Evolutionary conservation across 2,888 invertebrate genomes (phyloP).

Genomic region (Strigamia maritima): DNA sequence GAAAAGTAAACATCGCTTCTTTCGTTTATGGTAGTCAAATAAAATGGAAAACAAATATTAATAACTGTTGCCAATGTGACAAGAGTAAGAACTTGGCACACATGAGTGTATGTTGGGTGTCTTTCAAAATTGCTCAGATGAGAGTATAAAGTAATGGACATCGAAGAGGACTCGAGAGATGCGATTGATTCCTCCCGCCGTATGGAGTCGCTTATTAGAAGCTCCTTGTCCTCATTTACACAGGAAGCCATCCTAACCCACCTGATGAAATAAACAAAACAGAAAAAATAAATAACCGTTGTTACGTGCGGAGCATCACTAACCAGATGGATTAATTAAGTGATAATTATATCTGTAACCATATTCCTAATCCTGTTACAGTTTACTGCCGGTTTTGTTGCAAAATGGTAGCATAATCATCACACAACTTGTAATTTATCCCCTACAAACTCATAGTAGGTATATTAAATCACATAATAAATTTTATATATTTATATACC

Average conservation of each 20-base stretch:
- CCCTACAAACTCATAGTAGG: too few relatives aligned
- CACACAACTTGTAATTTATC: too few relatives aligned
- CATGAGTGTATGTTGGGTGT: constrained; percentile 16
- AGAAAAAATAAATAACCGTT: not conserved
- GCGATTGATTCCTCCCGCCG: not conserved
- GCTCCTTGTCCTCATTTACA: constrained; percentile 3
- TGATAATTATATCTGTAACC: too few relatives aligned
- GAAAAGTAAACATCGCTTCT: constrained; percentile 40
- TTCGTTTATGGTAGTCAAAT: constrained; percentile 31
- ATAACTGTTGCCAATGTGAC: constrained; percentile 31
- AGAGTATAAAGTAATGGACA: not conserved
- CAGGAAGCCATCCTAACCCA: not conserved
- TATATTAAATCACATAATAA: too few relatives aligned
- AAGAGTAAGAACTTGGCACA: constrained; percentile 4
- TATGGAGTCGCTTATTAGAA: not conserved
- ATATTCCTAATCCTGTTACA: too few relatives aligned
- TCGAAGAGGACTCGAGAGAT: constrained; percentile 5
- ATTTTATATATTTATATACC: too few relatives aligned
- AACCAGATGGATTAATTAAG: too few relatives aligned
- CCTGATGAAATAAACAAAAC: not conserved
- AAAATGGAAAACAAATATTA: constrained; percentile 26
- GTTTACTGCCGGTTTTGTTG: too few relatives aligned
- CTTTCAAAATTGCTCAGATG: not conserved
- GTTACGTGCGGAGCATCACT: too few relatives aligned
- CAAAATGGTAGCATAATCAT: too few relatives aligned